A percentile compares a stretch with the other conserved stretches of the same genome.
phyloP scores from a whole-genome alignment of 92 coral and sea anemone species.

The Nematostella vectensis region DNA sequence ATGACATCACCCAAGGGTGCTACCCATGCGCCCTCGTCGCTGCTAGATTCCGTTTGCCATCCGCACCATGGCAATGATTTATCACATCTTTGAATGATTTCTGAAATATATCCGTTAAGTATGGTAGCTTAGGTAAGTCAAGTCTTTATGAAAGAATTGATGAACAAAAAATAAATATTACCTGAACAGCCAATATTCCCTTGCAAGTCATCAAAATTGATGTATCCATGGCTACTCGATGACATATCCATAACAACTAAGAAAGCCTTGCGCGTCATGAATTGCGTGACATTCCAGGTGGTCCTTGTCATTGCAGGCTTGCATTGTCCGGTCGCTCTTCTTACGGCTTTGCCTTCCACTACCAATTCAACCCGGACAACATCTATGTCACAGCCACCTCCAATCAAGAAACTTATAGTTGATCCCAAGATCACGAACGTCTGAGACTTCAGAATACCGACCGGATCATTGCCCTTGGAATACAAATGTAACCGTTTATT shows the following conservation, averaged over 20 bases:
- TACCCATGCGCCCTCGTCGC: too few species aligned
- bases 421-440: background rate
- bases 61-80: too few species aligned
- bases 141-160: too few species aligned
- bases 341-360: background rate
- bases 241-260: background rate
- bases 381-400: constrained; percentile 9
- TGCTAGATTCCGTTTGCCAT: too few species aligned
- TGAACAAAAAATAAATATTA: too few species aligned
- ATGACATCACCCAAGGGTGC: too few species aligned
- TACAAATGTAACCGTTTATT: too few species aligned
- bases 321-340: background rate
- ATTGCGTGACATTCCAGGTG: background rate
- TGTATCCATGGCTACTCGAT: background rate
- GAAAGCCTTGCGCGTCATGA: background rate
- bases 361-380: constrained; percentile 5
- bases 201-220: background rate
- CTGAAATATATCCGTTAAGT: too few species aligned
- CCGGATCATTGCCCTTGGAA: background rate
- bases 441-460: constrained; percentile 9
- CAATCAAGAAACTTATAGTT: constrained; percentile 1
- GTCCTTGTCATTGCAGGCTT: background rate
- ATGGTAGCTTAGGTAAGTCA: too few species aligned
- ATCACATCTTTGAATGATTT: too few species aligned
- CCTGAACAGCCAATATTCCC: background rate